Conservation (phyloP, 2,113 vertebrate species). For the Cheirogaleus medius region DNA sequence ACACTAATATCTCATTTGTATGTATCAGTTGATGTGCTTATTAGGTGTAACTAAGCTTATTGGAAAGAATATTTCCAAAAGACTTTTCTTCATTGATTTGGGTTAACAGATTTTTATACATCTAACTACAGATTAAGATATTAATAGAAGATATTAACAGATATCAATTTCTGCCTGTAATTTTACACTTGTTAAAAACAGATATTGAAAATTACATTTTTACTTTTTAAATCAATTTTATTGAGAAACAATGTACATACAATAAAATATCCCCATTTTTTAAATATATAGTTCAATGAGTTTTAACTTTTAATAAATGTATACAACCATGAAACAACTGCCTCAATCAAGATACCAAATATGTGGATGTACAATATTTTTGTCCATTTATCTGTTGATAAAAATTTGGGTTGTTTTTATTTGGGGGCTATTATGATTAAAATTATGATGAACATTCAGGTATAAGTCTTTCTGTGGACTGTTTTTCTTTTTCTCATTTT, state of each 20-base stretch:
- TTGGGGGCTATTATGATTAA: not conserved
- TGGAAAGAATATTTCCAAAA: conserved; percentile 42
- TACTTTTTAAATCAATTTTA: not conserved
- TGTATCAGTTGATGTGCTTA: conserved; percentile 31
- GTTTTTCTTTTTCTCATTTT: not conserved
- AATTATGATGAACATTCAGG: not conserved
- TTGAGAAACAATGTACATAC: not conserved
- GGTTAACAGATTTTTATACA: conserved; percentile 34
- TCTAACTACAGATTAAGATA: conserved; percentile 15
- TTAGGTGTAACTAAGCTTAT: conserved; percentile 32
- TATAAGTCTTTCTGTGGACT: not conserved
- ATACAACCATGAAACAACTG: not conserved
- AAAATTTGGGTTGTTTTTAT: not conserved
- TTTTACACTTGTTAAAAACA: conserved; percentile 10
- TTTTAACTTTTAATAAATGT: not conserved
- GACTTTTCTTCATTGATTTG: not conserved
- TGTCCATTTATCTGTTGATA: not conserved
- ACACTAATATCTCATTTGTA: conserved; percentile 39
- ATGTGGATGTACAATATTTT: not conserved
- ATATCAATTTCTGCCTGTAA: not conserved
- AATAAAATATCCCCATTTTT: not conserved
- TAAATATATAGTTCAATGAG: not conserved
- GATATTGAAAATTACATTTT: not conserved
- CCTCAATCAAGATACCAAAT: not conserved
- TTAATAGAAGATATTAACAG: not conserved